Evolutionary conservation across 35 echinoderm and acorn worm genomes (phyloP), one percentile per base, ranked within the genome.

Genomic region (Ophiothrix spiculata): DNA sequence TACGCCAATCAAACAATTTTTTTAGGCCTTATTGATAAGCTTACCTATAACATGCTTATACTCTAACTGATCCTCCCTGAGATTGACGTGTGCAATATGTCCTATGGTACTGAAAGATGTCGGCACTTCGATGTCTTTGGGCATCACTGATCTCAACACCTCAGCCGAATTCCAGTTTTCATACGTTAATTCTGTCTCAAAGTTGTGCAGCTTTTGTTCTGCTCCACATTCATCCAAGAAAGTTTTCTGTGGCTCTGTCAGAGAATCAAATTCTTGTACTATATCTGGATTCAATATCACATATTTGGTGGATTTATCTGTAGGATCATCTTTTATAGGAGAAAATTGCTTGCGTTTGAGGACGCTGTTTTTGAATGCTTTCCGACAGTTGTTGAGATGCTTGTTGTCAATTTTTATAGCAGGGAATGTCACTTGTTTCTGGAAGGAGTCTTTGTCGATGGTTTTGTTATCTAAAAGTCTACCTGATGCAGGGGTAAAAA

Each of bases 31-130:
- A n/a, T n/a, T n/a, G n/a, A n/a, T n/a, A n/a, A 78, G 36, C 81
- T 80, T 60, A 99, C 96, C 96, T 32, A 99, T 99, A 40, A 99
- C 38, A 38, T 99, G 79, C 75, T 94, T 99, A 40, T 94, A 87
- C 33, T 87, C 39, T 14, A 94, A 35, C 38, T 94, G 92, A 17
- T 94, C 86, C 16, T 56, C 73, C 84, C 81, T 94, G 23, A 99
- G 87, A 45, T 99, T 99, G 4, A 99, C 21, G 39, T 99, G 96
- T 1, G 83, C 92, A 33, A 99, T 99, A 74, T 99, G 96, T 14
- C 96, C 96, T 46, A 99, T 87, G 49, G 86, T 91, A 81, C 96
- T 99, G 40, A 91, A 99, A 13, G 88, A 89, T 1, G 85, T 89
- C 11, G 91, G 88, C 17, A 94, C 86, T 40, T 91, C 89, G 0